Conservation (phyloP, 2,113 vertebrate genomes). For the Oreotragus oreotragus region DNA sequence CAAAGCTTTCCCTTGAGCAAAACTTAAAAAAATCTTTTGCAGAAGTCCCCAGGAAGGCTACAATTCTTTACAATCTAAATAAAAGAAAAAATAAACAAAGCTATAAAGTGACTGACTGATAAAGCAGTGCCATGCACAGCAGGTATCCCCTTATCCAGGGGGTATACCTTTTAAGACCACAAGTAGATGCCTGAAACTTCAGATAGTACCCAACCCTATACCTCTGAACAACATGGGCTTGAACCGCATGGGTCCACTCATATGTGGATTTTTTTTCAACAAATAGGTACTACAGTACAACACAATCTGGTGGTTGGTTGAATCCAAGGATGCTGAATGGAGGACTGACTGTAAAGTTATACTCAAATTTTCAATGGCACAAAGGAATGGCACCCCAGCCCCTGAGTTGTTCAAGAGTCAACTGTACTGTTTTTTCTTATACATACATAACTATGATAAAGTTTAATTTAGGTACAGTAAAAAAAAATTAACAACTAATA, state of each 20-base stretch:
- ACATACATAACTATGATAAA: background rate
- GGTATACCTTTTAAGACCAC: background rate
- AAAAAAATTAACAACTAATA: background rate
- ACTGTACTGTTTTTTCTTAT: background rate
- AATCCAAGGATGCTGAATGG: background rate
- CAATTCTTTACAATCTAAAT: conserved; percentile 37
- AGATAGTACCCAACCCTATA: background rate
- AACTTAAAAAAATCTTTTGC: conserved; percentile 42
- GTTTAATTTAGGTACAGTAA: background rate
- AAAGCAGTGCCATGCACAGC: background rate
- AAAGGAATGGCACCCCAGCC: background rate
- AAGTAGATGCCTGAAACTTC: background rate
- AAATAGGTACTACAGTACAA: background rate
- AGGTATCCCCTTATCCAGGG: background rate
- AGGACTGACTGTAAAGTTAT: background rate
- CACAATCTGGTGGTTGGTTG: background rate
- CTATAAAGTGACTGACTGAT: conserved; percentile 15
- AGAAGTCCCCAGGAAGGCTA: conserved; percentile 5
- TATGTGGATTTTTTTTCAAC: background rate
- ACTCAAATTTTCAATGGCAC: background rate
- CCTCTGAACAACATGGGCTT: background rate
- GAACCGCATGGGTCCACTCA: background rate
- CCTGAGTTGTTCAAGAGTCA: background rate
- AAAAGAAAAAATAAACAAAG: conserved; percentile 44
- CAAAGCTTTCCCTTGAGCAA: conserved; percentile 50